These are phyloP conservation scores for Pseudocheirus occidentalis DNA, from an alignment of 2,797 vertebrate species.

Conservation along the genomic window DNA sequence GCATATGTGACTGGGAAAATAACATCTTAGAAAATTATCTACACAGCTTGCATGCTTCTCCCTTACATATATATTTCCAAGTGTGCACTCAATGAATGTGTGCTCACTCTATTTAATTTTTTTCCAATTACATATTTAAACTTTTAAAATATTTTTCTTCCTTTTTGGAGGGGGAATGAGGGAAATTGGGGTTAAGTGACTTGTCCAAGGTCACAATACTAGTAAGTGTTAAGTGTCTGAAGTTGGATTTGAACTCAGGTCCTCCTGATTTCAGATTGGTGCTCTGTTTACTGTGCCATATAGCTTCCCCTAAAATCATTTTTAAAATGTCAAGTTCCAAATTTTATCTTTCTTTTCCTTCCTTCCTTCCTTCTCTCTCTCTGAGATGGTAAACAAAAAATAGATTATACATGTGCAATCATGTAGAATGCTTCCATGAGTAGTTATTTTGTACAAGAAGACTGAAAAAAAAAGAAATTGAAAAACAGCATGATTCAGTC, in stretches of 20 bases:
- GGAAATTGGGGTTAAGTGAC: too few species aligned
- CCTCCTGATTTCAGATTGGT: too few species aligned
- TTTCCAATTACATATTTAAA: not conserved
- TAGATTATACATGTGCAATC: not conserved
- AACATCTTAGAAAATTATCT: not conserved
- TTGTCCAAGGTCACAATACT: too few species aligned
- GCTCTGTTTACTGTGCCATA: too few species aligned
- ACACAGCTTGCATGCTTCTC: not conserved
- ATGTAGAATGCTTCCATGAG: not conserved
- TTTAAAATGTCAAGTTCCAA: not conserved
- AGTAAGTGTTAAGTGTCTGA: too few species aligned
- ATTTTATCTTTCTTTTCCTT: not conserved
- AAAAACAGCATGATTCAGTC: not conserved
- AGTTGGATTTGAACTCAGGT: too few species aligned
- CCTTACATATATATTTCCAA: not conserved
- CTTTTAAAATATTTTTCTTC: not conserved
- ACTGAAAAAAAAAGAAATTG: not conserved
- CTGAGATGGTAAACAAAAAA: not conserved
- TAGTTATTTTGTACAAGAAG: not conserved
- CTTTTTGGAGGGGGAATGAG: too few species aligned
- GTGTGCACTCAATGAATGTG: not conserved
- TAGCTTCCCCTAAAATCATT: not conserved
- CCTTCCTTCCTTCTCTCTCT: not conserved
- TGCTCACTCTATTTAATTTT: not conserved
- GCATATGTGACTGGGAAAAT: not conserved